Evolutionary conservation across 2,797 vertebrate species (phyloP), one percentile per base, ranked within the genome.

Genomic region (Semaprochilodus insignis): DNA sequence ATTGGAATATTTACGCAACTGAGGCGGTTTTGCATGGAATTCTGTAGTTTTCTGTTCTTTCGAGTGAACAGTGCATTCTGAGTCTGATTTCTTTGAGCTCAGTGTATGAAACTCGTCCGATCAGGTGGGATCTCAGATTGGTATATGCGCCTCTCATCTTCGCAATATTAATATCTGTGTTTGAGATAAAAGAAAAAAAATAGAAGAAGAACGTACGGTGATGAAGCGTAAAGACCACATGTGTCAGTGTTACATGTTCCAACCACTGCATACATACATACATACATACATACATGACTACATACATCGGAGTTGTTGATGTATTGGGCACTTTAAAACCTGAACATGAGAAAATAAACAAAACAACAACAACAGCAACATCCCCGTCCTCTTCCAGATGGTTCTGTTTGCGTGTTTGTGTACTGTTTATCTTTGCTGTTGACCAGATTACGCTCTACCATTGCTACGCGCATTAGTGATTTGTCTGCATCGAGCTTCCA

Each of bases 241-340:
- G 85, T 89, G 83, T 86, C 89, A 87, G 88, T 90, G 90, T 90
- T 89, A 66, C 66, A 78, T 90, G 88, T 88, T 92, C 89, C 77
- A 81, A 83, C 69, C 82, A 85, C 88, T 90, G 86, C 89, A 82
- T 86, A 85, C 90, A 85, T 83, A 87, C 81, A 60, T 17, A 60
- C 8, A n/a, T 7, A 57, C 19, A 57, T 6, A 65, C 62, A 65
- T 6, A 57, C 54, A 87, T 87, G n/a, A 21, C n/a, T 6, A 65
- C 62, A 65, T 6, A 57, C 54, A 87, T 87, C 74, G 86, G 87
- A 83, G 74, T 83, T 76, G 83, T 85, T 62, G 81, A 84, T 73
- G 81, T 81, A 63, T 89, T 82, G 85, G 90, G 86, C 90, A 92
- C 88, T 91, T 92, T 89, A 86, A 86, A 87, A 77, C 69, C 74